Base-by-base conservation (phyloP, 2,113 vertebrate species). In the Strix aluco region DNA sequence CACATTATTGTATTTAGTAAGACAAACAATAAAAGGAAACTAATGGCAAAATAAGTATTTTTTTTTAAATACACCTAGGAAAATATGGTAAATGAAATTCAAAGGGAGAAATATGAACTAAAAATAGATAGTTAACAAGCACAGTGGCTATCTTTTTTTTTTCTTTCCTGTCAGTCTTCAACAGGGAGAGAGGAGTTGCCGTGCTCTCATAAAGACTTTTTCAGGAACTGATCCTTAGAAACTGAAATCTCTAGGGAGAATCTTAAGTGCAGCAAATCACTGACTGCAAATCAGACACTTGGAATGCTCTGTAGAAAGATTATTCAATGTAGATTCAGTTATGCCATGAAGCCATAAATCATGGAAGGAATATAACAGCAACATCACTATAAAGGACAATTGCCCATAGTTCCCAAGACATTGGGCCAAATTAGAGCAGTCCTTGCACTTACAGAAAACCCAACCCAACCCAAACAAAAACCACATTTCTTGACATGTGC, bases 221-320 rank as follows among this genome's bases (percentile, higher is more conserved):
- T 96, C 61, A 85, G 57, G 57, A 92, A 81, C 19, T 27, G 38
- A 78, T 89, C 81, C 77, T 91, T 87, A 67, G 47, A 89, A 96
- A 95, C 5, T 30, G 42, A 89, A 96, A 91, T 52, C 81, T 77
- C 42, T 49, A 34, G 30, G 18, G 77, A 71, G n/a, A 92, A 65
- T 55, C 18, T 40, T 79, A 89, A 96, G 69, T 80, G 73, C 70
- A 94, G 70, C 44, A 96, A 92, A 92, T 72, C 61, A 90, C 73
- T 44, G 16, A 72, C 26, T 47, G 36, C 40, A 91, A 82, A 85
- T 81, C 55, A 84, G 77, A 59, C 74, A 95, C 51, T 23, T 54
- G 29, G 62, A 79, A 15, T 83, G 32, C 32, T 88, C 58, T 54
- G 51, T 55, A 51, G 67, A 77, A 93, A 73, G 22, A 67, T 81